Base-by-base conservation (phyloP, 2,888 invertebrate genomes). In the Caenorhabditis sulstoni region DNA sequence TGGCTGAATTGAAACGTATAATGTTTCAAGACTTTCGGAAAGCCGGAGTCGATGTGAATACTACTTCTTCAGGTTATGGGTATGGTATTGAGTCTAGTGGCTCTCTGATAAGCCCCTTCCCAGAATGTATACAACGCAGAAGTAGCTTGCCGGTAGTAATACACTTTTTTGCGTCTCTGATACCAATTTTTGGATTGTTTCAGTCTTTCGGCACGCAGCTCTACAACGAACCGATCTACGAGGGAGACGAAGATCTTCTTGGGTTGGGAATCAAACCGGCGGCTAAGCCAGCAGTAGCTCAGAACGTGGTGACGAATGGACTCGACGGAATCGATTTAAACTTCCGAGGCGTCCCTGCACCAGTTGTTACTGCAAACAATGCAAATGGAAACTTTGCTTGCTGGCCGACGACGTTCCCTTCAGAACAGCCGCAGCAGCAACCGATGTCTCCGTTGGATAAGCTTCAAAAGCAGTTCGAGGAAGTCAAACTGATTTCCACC, bases 171-270 rank as follows among this genome's bases (percentile, higher is more conserved):
- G n/a, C n/a, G 52, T 20, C 9, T 53, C 52, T 22, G 29, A 53
- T 29, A 53, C n/a, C n/a, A n/a, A n/a, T n/a, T n/a, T 50, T 9
- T 23, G 16, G 37, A 37, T 58, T n/a, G n/a, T 82, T 84, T 75
- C 77, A 83, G 84, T 44, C 49, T 4, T 64, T 62, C 22, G 82
- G 77, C 14, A 77, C 62, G 2, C 47, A 74, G 8, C 74, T 87
- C 16, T 81, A 82, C 79, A 86, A 85, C 41, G 86, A 88, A 61
- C 88, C 88, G 9, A 88, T 88, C 59, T 85, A 86, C 70, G 88
- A 88, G 59, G 86, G 86, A 47, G 88, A 88, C n/a, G 87, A 87
- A 29, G 87, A 88, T 57, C 71, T 64, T 14, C 53, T 79, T 3
- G 70, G 74, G 9, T 35, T 67, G 3, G 71, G 78, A 3, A 55